phyloP scores from a whole-genome alignment of 2,888 invertebrate species.

The Encarsia formosa region DNA sequence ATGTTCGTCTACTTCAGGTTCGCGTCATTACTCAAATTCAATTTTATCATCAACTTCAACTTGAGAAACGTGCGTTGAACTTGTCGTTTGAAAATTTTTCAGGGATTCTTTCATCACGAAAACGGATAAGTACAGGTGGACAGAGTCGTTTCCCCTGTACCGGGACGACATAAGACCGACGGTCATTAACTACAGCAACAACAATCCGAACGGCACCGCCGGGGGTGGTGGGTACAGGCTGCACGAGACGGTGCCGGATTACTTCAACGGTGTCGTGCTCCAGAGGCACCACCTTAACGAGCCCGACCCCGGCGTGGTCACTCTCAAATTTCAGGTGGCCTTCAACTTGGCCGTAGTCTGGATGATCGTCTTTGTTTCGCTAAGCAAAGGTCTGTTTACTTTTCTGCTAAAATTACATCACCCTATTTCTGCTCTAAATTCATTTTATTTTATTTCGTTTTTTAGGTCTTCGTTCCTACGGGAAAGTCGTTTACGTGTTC shows the following conservation, averaged over 20 bases:
- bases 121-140: constrained; percentile 76
- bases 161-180: constrained; percentile 57
- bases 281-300: constrained; percentile 57
- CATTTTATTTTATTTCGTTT: not conserved
- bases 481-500: constrained; percentile 78
- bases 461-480: constrained; percentile 71
- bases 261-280: constrained; percentile 80
- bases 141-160: constrained; percentile 68
- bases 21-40: not conserved
- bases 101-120: constrained; percentile 80
- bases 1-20: constrained; percentile 75
- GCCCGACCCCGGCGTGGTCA: constrained; percentile 54
- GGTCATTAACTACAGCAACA: too few species aligned
- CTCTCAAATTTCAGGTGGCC: constrained; percentile 80
- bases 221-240: constrained; percentile 53
- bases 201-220: constrained; percentile 38
- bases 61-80: too few species aligned
- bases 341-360: constrained; percentile 87
- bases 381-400: constrained; percentile 65
- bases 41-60: too few species aligned
- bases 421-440: not conserved
- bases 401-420: not conserved
- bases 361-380: constrained; percentile 82
- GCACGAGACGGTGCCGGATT: constrained; percentile 77
- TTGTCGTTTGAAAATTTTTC: too few species aligned